Base-by-base conservation (phyloP, 1,140 invertebrate genomes). In the Trichomalopsis sarcophagae region DNA sequence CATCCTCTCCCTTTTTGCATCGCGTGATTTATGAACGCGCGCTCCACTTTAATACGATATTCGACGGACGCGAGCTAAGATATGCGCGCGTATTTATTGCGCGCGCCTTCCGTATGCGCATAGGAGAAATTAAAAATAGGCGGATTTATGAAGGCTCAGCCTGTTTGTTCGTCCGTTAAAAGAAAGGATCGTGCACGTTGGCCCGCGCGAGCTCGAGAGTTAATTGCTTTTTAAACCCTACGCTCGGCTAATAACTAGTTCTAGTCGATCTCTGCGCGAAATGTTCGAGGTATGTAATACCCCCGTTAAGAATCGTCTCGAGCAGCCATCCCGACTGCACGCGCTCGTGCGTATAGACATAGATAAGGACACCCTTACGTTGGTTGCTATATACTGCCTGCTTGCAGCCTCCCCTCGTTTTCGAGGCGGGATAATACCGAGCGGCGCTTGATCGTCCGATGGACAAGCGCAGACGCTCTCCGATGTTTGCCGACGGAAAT, bases 401-500 rank as follows among this genome's bases (percentile, higher is more conserved):
- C 33, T 36, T 30, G 23, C 27, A 11, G 9, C 30, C 21, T 9
- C 17, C n/a, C 74, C 36, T 50, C 44, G 75, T 77, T 77, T 77
- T 47, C 75, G 50, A 27, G 76, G n/a, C 27, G 47, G n/a, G 76
- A 55, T 55, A 27, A 55, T 78, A 69, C 27, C 11, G 27, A 23
- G 36, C 76, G 27, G 30, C 13, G 47, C 76, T 78, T 27, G 47
- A 62, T 69, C 78, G 66, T 33, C 40, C 78, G 78, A 40, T 69
- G 50, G 36, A 69, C 78, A 30, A 23, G 44, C 6, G 40, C 55
- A 33, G 3, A 36, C 33, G 13, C 73, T 30, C n/a, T 5, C 55
- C 55, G 66, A 69, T 81, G 79, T 81, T 81, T 81, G 68, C 44
- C 68, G 23, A 50, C 68, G 80, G 69, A 81, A 81, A 74, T 81